A percentile compares a stretch with the other conserved stretches of the same genome.
phyloP scores from a whole-genome alignment of 2,888 invertebrate genomes.

The Oscheius onirici region DNA sequence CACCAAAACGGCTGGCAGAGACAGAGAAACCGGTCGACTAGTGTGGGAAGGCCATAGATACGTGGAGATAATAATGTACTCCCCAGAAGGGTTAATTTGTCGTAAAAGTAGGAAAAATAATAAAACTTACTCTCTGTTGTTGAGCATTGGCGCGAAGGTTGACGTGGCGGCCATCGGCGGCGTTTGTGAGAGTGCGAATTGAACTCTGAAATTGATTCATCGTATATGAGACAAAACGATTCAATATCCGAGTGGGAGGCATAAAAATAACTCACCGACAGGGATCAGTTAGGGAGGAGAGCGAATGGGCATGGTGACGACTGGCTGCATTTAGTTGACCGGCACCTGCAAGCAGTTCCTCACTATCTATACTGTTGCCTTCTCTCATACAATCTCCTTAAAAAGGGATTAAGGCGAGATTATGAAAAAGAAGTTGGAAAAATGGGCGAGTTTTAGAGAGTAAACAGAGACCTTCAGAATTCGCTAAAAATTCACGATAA shows the following conservation, averaged over 20 bases:
- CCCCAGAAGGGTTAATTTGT: too few relatives aligned
- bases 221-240: neutral
- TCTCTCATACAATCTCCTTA: conserved; percentile 10
- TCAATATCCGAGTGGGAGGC: neutral
- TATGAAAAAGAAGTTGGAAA: too few relatives aligned
- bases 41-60: too few relatives aligned
- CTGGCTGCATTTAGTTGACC: conserved; percentile 18
- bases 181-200: conserved; percentile 30
- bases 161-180: conserved; percentile 27
- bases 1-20: too few relatives aligned
- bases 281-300: conserved; percentile 26
- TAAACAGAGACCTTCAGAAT: too few relatives aligned
- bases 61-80: too few relatives aligned
- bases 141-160: conserved; percentile 29
- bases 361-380: conserved; percentile 7
- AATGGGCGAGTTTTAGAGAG: too few relatives aligned
- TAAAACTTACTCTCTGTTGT: conserved; percentile 28
- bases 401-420: neutral
- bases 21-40: too few relatives aligned
- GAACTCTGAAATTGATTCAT: conserved; percentile 2
- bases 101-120: neutral
- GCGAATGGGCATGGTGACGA: conserved; percentile 21
- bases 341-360: conserved; percentile 28
- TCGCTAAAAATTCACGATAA: neutral
- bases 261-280: neutral